Conservation (phyloP, 2,113 vertebrate genomes). For the Pandion haliaetus region DNA sequence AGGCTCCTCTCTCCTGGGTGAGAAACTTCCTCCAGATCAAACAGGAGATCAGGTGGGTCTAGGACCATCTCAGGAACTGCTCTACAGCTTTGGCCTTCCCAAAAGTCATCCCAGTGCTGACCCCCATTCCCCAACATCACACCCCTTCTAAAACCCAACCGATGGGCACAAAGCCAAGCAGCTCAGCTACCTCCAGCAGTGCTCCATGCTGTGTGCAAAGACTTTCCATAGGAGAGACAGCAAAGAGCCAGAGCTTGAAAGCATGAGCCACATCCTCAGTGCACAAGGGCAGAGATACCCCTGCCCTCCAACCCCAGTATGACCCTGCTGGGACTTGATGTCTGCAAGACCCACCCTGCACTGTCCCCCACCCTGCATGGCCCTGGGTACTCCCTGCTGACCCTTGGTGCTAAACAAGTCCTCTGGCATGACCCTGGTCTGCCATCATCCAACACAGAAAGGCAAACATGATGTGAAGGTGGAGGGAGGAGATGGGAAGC, state of each 20-base stretch:
- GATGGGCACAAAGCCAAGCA: background rate
- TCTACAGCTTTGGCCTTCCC: background rate
- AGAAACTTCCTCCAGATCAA: background rate
- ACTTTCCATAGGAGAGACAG: background rate
- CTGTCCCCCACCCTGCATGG: accelerated
- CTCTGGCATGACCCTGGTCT: background rate
- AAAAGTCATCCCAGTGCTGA: background rate
- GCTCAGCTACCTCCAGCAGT: background rate
- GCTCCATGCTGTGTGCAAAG: background rate
- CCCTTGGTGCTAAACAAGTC: background rate
- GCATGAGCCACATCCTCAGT: background rate
- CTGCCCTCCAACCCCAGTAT: accelerated
- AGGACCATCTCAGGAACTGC: background rate
- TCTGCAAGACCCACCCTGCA: background rate
- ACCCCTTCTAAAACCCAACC: background rate
- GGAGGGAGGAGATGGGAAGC: background rate
- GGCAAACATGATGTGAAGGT: background rate
- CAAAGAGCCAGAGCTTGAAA: background rate
- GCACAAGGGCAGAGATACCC: background rate
- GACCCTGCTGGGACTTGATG: accelerated
- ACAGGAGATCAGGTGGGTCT: background rate
- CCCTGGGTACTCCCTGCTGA: accelerated
- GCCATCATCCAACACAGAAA: background rate
- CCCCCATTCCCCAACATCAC: background rate
- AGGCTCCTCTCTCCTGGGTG: background rate